Base-by-base conservation (phyloP, 2,888 invertebrate genomes). In the Allophyes oxyacanthae region DNA sequence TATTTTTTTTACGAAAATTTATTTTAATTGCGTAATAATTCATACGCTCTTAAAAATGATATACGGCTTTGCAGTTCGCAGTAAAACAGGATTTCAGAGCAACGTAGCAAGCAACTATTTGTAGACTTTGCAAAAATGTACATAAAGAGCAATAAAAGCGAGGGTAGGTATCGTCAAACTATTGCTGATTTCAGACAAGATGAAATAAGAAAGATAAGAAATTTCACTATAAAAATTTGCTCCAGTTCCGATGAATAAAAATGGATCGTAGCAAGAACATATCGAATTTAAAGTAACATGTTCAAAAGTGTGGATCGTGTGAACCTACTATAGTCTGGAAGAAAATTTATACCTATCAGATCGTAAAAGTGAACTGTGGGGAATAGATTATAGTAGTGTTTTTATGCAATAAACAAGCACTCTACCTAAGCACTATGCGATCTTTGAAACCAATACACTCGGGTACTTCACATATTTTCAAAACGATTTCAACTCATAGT, bases 41-140 rank as follows among this genome's bases (percentile, higher is more conserved):
- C 58, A 65, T 53, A 34, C 41, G 66, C 38, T 51, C 34, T 65
- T 64, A 65, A 61, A 70, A 61, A 65, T 65, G 49, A 61, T 58
- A 36, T 41, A 69, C 49, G 49, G 50, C 46, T 50, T 60, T 41
- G 50, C 48, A 64, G 38, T 44, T 64, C 53, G 51, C 48, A 55
- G 43, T 61, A 53, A 52, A 60, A 60, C 40, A 56, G 56, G 30
- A 57, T 70, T 65, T 42, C 34, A 45, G 51, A 42, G 33, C 20
- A 26, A 6, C 13, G 14, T 41, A 34, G 36, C 33, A 48, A 43
- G 40, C 45, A 49, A 58, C 40, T 61, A 65, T 55, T 64, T 53
- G 59, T 43, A 56, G 14, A n/a, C 36, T 41, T 32, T 51, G 33
- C 40, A 15, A 40, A 48, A 34, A 44, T 45, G 14, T 41, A 13